Conservation (phyloP, 2,113 vertebrate species). For the Corvus hawaiiensis region DNA sequence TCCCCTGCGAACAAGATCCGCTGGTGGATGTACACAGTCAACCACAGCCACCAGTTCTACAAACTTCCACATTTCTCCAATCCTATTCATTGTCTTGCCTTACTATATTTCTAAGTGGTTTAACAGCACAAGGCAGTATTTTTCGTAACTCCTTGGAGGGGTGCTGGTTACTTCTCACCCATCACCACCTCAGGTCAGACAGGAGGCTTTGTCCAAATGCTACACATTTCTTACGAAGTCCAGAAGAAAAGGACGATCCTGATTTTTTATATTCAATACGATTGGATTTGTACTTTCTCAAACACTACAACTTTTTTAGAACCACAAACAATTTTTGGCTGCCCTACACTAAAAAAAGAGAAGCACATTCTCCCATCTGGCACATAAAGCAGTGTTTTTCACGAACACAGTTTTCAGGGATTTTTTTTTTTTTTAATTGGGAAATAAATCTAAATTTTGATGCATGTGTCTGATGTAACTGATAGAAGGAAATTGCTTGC, state of each 20-base stretch:
- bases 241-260: neutral
- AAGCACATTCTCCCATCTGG: neutral
- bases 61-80: neutral
- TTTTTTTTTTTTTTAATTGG: neutral
- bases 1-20: conserved; percentile 4
- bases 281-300: neutral
- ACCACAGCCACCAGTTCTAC: neutral
- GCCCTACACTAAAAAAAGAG: neutral
- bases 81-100: neutral
- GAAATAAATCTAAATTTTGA: neutral
- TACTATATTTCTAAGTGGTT: neutral
- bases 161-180: neutral
- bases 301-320: neutral
- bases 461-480: neutral
- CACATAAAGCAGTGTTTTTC: neutral
- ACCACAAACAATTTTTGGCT: neutral
- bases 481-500: neutral
- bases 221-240: neutral
- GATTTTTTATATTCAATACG: neutral
- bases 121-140: neutral
- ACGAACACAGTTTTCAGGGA: neutral
- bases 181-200: neutral
- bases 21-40: neutral
- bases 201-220: neutral
- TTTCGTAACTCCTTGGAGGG: neutral